These are phyloP conservation scores for Atrichornis clamosus DNA, from an alignment of 2,113 vertebrate species.

Conservation along the genomic window DNA sequence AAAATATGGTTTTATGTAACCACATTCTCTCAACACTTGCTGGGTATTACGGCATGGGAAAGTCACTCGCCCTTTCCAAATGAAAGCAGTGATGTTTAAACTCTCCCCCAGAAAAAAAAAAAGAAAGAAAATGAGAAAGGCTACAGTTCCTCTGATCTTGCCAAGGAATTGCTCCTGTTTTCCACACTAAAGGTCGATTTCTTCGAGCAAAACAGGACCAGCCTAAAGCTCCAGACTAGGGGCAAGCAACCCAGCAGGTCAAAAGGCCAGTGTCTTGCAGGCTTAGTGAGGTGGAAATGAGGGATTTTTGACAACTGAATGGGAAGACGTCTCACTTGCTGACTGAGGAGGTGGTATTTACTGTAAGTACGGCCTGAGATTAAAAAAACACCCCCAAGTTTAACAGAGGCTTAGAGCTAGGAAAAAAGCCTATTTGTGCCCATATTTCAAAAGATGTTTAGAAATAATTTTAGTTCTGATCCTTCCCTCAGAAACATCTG, in stretches of 20 bases:
- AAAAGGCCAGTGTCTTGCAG: neutral
- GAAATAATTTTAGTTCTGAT: neutral
- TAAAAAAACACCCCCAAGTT: neutral
- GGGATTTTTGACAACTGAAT: neutral
- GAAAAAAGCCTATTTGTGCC: neutral
- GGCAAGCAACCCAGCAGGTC: neutral
- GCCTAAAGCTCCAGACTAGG: neutral
- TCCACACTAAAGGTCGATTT: neutral
- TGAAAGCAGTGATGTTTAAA: slow-evolving; percentile 29
- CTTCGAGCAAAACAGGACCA: neutral
- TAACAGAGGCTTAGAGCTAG: neutral
- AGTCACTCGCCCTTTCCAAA: slow-evolving; percentile 54
- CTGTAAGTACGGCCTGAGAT: neutral
- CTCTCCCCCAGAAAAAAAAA: neutral
- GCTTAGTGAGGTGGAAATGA: neutral
- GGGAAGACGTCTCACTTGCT: neutral
- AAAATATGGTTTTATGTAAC: slow-evolving; percentile 78
- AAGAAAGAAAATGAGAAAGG: neutral
- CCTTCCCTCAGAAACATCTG: slow-evolving; percentile 13
- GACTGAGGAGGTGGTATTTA: neutral
- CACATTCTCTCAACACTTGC: slow-evolving; percentile 72
- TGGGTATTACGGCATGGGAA: slow-evolving; percentile 63
- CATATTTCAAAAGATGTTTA: neutral
- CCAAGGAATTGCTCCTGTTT: slow-evolving; percentile 23
- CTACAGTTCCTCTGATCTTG: slow-evolving; percentile 6